Conservation (phyloP, 2,113 vertebrate genomes). For the Heterochromis multidens region DNA sequence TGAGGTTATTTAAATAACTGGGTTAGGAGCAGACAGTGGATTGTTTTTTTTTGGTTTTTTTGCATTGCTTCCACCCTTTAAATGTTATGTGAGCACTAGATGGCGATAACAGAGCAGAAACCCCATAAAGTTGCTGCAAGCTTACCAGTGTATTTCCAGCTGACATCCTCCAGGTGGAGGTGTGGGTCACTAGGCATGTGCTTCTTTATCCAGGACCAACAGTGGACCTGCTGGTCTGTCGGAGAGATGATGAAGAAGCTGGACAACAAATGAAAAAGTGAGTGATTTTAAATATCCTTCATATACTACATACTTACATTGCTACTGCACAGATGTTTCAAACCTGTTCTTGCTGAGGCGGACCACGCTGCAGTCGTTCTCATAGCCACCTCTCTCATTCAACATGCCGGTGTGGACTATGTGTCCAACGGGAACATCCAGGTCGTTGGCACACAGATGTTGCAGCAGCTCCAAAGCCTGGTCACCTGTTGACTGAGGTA, state of each 20-base stretch:
- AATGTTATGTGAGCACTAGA: not conserved
- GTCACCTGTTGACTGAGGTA: constrained; percentile 79
- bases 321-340: not conserved
- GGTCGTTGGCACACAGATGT: constrained; percentile 91
- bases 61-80: not conserved
- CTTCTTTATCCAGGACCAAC: constrained; percentile 95
- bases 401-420: constrained; percentile 98
- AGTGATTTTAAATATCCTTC: not conserved
- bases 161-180: constrained; percentile 91
- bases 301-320: too few species aligned
- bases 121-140: not conserved
- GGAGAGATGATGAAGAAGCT: constrained; percentile 99
- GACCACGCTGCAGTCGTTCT: constrained; percentile 97
- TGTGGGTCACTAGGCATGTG: constrained; percentile 85
- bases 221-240: constrained; percentile 96
- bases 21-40: not conserved
- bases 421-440: constrained; percentile 94
- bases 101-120: not conserved
- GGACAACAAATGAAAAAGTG: not conserved
- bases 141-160: constrained; percentile 96
- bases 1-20: not conserved
- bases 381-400: constrained; percentile 90
- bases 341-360: constrained; percentile 93
- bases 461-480: constrained; percentile 89
- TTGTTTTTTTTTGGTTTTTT: not conserved